Percentiles rank a stretch among this genome's conserved stretches.
These are phyloP conservation scores for Masnerella sp. DNA, from an alignment of 2,888 invertebrate species.

Conservation along the genomic window DNA sequence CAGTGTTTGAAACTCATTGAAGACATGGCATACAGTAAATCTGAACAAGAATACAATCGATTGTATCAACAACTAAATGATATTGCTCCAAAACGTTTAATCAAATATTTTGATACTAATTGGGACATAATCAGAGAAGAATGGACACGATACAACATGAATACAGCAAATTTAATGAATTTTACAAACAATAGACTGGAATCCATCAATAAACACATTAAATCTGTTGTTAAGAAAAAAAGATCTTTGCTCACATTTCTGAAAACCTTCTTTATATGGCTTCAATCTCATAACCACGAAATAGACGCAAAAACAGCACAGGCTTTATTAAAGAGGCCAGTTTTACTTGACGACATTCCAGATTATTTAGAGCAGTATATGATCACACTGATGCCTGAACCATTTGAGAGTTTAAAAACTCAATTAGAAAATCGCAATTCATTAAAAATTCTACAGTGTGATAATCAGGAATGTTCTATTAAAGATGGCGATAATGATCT, in stretches of 20 bases:
- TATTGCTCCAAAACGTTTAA: conserved; percentile 18
- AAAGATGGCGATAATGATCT: neutral
- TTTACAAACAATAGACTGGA: conserved; percentile 29
- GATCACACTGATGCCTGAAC: conserved; percentile 18
- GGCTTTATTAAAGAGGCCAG: conserved; percentile 18
- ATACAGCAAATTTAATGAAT: conserved; percentile 19
- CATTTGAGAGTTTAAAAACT: conserved; percentile 1
- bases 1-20: conserved; percentile 16
- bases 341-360: neutral
- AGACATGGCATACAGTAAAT: conserved; percentile 21
- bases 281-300: conserved; percentile 9
- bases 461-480: neutral
- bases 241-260: conserved; percentile 16
- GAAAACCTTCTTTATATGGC: conserved; percentile 20
- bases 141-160: conserved; percentile 41
- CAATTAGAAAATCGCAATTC: conserved; percentile 1
- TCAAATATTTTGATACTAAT: conserved; percentile 54
- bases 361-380: conserved; percentile 10
- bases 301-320: conserved; percentile 16
- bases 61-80: conserved; percentile 8
- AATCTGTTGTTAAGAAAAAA: conserved; percentile 24
- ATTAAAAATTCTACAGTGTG: neutral
- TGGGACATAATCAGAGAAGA: conserved; percentile 51
- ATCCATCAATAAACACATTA: conserved; percentile 20
- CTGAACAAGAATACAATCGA: conserved; percentile 8